Conservation (phyloP, 2,113 vertebrate species). For the Meles meles region DNA sequence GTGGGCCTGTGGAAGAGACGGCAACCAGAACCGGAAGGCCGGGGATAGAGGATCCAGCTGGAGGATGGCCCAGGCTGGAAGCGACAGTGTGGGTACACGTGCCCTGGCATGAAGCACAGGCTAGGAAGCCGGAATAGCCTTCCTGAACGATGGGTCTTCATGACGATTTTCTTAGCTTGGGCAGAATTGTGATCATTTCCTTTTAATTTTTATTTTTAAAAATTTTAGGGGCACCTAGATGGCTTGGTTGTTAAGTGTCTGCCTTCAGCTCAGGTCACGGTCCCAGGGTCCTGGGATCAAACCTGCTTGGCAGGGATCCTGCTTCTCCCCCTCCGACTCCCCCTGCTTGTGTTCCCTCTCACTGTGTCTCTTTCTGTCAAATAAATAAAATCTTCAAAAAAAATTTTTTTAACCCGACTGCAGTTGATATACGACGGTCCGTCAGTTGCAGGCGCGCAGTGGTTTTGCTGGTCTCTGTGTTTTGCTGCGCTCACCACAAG, state of each 20-base stretch:
- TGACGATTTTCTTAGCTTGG: not conserved
- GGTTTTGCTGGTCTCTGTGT: not conserved
- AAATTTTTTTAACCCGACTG: not conserved
- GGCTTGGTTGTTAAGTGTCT: too few relatives aligned
- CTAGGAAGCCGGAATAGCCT: not conserved
- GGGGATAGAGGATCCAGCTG: not conserved
- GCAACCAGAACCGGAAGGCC: not conserved
- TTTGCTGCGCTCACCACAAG: not conserved
- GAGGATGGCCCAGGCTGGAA: not conserved
- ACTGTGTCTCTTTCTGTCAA: too few relatives aligned
- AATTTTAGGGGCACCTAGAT: too few relatives aligned
- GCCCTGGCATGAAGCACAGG: not conserved
- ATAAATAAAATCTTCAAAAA: not conserved
- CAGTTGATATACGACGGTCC: accelerated
- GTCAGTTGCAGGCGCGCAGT: not conserved
- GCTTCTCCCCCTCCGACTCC: too few relatives aligned
- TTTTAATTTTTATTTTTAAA: not conserved
- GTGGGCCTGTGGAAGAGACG: not conserved
- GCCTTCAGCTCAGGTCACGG: too few relatives aligned
- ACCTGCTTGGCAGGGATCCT: too few relatives aligned
- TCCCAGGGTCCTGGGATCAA: too few relatives aligned
- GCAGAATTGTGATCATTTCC: not conserved
- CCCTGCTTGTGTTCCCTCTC: too few relatives aligned
- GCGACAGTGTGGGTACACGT: not conserved
- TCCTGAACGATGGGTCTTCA: not conserved